Base-by-base conservation (phyloP, 2,888 invertebrate species). In the Heliconius hortense region DNA sequence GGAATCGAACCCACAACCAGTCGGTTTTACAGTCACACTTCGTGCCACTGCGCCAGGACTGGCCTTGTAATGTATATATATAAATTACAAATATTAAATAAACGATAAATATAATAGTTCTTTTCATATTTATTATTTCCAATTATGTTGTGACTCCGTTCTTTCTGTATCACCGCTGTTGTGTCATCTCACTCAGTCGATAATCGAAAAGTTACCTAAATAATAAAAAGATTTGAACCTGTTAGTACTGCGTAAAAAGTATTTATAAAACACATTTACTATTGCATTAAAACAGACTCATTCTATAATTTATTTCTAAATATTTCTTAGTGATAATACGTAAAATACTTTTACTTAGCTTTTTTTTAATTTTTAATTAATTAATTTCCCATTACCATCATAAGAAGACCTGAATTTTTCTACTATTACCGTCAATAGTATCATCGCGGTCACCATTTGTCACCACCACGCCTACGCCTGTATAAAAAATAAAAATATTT, bases 351-450 rank as follows among this genome's bases (percentile, higher is more conserved):
- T 8, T n/a, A 56, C n/a, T 56, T 56, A n/a, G n/a, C 21, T 56
- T 21, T 21, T 56, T 56, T 56, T n/a, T 31, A 4, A 7, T 56
- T 11, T 35, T 11, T 21, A 31, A 63, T 62, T 28, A 21, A n/a
- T 43, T 39, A 60, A 68, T 69, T 68, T 74, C 31, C 53, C 21
- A 62, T 60, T 67, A 60, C 28, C 39, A 70, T 26, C 24, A 24
- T 62, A 62, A 75, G 24, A 11, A 62, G 67, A 18, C 28, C 68
- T 75, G n/a, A 76, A 72, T 67, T 67, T 56, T 70, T 76, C 70
- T 73, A 67, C 77, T 78, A 76, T 79, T 78, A 78, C 71, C 76
- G 75, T 79, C 78, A 78, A 78, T 79, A 72, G 72, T 72, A 60
- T 72, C 77, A 79, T 80, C 72, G 31, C 48, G 43, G 24, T 60